Percentiles rank a stretch among this genome's conserved stretches.
These are phyloP conservation scores for Syndactyla subalaris DNA, from an alignment of 2,797 vertebrate genomes.

Conservation along the genomic window DNA sequence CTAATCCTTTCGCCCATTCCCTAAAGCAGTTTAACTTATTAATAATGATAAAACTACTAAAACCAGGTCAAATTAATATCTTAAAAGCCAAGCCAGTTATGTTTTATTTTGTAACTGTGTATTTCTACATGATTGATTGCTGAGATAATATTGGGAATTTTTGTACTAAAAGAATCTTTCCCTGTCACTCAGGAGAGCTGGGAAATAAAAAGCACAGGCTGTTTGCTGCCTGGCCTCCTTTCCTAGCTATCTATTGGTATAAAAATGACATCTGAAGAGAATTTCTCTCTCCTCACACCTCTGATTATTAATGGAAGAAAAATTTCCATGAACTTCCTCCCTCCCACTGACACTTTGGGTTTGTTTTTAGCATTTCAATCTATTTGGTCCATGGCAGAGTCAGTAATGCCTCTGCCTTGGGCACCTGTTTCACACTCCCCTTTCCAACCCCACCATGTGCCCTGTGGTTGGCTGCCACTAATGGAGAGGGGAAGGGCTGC, in stretches of 20 bases:
- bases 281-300: background rate
- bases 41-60: background rate
- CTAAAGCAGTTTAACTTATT: background rate
- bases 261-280: slow-evolving; percentile 10
- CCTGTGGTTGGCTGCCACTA: background rate
- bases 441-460: background rate
- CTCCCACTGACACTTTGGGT: background rate
- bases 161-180: background rate
- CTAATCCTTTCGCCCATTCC: background rate
- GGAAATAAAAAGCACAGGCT: background rate
- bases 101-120: background rate
- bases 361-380: background rate
- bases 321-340: background rate
- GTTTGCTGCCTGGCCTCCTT: slow-evolving; percentile 31
- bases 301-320: slow-evolving; percentile 21
- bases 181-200: background rate
- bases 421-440: background rate
- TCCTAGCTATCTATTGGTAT: background rate
- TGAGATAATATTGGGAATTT: background rate
- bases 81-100: background rate
- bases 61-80: background rate
- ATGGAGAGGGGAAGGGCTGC: background rate
- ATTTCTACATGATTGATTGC: background rate
- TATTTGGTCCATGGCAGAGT: background rate
- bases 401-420: background rate